A percentile compares a stretch with the other conserved stretches of the same genome.
Evolutionary conservation across 2,888 invertebrate genomes (phyloP).

Genomic region (Callosobruchus maculatus): DNA sequence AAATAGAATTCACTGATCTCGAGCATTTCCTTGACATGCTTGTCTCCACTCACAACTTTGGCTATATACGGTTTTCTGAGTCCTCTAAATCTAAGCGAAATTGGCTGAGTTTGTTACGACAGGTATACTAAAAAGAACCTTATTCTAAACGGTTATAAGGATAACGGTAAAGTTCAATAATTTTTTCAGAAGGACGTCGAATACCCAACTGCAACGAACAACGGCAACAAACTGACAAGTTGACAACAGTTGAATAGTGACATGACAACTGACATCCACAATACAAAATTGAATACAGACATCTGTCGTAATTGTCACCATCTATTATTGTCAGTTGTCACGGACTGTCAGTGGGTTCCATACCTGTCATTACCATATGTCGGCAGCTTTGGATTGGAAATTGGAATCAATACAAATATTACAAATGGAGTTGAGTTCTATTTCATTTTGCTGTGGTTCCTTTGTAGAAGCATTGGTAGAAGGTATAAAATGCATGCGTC

Average conservation of each 20-base stretch:
- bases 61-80: conserved; percentile 34
- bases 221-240: background rate
- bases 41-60: conserved; percentile 14
- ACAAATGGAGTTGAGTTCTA: no score
- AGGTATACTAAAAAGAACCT: conserved; percentile 20
- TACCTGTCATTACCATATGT: no score
- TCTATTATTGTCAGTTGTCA: no score
- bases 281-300: background rate
- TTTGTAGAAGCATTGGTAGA: no score
- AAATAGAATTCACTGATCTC: conserved; percentile 20
- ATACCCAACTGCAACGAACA: background rate
- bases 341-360: no score
- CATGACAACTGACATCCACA: background rate
- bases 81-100: conserved; percentile 2
- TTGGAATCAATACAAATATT: no score
- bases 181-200: background rate
- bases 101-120: background rate
- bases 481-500: no score
- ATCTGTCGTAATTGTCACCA: no score
- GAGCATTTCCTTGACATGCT: conserved; percentile 40
- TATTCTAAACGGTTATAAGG: conserved; percentile 21
- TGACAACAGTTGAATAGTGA: no score
- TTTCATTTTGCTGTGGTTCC: no score
- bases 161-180: conserved; percentile 19
- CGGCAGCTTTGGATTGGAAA: no score